These are phyloP conservation scores for Arbacia lixula DNA, from an alignment of 53 echinoderm and acorn worm species.

Conservation along the genomic window DNA sequence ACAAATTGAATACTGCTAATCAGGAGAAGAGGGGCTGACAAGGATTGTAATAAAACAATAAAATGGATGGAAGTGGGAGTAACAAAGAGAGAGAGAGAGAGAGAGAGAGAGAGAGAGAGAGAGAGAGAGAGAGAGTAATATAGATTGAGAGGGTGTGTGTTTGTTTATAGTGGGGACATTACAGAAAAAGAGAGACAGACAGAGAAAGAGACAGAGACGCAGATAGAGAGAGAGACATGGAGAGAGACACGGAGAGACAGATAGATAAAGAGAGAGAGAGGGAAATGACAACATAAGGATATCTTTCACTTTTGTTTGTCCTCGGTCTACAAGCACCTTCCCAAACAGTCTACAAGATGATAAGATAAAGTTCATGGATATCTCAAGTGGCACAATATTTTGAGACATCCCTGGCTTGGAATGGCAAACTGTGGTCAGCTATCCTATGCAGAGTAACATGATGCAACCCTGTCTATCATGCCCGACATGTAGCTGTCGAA, in stretches of 20 bases:
- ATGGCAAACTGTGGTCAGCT: no score
- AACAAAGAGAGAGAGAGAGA: conserved; percentile 10
- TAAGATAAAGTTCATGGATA: conserved; percentile 17
- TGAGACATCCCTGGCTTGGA: no score
- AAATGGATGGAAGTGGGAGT: not conserved
- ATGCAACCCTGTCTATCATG: no score
- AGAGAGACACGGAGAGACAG: not conserved
- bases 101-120: not conserved
- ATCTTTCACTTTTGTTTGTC: no score
- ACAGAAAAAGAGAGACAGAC: not conserved
- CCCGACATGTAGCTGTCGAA: no score
- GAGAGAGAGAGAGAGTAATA: not conserved
- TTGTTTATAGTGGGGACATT: no score
- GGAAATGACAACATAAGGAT: not conserved
- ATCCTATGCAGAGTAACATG: no score
- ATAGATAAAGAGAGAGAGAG: not conserved
- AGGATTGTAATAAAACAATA: no score
- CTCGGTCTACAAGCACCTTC: no score
- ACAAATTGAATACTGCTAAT: no score
- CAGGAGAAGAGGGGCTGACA: no score
- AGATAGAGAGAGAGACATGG: not conserved
- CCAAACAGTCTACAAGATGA: no score
- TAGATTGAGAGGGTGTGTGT: not conserved
- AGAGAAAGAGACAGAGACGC: not conserved
- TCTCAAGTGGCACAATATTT: conserved; percentile 5